These are phyloP conservation scores for Glaucidium brasilianum DNA, from an alignment of 2,113 vertebrate species.

Conservation along the genomic window DNA sequence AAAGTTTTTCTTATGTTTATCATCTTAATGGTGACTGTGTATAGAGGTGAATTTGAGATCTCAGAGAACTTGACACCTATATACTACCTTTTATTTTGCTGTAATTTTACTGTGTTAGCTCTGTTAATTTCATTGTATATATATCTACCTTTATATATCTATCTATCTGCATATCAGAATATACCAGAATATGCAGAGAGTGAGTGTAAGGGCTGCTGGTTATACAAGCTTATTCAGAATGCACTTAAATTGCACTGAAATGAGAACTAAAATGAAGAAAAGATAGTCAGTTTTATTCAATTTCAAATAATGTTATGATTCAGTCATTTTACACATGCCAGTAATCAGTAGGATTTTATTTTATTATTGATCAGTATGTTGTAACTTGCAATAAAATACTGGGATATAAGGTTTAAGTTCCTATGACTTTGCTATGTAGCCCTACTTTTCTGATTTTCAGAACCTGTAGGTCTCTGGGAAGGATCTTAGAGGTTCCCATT, in stretches of 20 bases:
- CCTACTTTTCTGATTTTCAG: not conserved
- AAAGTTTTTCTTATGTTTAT: not conserved
- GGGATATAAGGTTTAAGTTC: not conserved
- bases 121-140: not conserved
- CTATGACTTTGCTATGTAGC: rapidly evolving
- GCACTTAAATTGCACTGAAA: not conserved
- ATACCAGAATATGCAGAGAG: not conserved
- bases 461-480: not conserved
- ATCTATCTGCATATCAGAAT: not conserved
- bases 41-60: not conserved
- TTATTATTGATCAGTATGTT: not conserved
- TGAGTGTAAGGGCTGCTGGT: not conserved
- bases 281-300: rapidly evolving
- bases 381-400: not conserved
- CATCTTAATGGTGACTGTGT: not conserved
- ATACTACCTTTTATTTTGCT: not conserved
- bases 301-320: not conserved
- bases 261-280: not conserved
- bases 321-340: not conserved
- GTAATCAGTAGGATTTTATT: not conserved
- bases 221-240: not conserved
- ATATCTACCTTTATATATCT: not conserved
- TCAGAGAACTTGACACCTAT: not conserved
- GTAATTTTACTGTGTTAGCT: not conserved
- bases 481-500: not conserved